A percentile compares a stretch with the other conserved stretches of the same genome.
Conservation (phyloP, 2,888 invertebrate genomes). For the Scaptodrosophila latifasciaeformis region DNA sequence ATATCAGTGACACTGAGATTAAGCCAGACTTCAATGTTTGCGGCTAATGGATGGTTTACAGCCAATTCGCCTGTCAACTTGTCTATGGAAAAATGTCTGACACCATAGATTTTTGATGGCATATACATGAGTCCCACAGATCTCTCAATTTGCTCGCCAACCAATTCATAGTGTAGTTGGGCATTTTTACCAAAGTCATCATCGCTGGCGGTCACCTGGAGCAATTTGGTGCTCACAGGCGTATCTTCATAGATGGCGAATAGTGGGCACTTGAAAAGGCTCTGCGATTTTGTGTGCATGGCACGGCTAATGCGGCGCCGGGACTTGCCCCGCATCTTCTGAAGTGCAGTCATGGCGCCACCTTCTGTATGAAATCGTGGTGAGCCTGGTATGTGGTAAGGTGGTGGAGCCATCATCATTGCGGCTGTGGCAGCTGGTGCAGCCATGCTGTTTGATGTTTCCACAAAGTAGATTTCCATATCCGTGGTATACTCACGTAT, state of each 20-base stretch:
- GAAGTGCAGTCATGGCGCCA: not conserved
- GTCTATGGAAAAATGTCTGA: constrained; percentile 82
- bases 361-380: constrained; percentile 58
- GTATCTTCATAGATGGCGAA: constrained; percentile 84
- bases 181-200: constrained; percentile 84
- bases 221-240: constrained; percentile 81
- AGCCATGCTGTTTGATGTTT: constrained; percentile 53
- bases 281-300: constrained; percentile 37
- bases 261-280: constrained; percentile 77
- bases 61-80: constrained; percentile 84
- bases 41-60: constrained; percentile 82
- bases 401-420: constrained; percentile 55
- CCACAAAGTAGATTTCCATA: constrained; percentile 75
- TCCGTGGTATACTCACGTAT: constrained; percentile 80
- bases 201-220: constrained; percentile 84
- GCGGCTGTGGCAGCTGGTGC: constrained; percentile 40
- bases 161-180: constrained; percentile 82
- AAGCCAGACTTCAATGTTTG: constrained; percentile 84
- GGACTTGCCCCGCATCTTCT: constrained; percentile 43
- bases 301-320: constrained; percentile 48
- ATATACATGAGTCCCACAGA: constrained; percentile 67
- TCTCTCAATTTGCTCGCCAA: constrained; percentile 81
- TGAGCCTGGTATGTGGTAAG: constrained; percentile 72
- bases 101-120: constrained; percentile 64
- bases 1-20: constrained; percentile 86